These are phyloP conservation scores for Stenotaenia linearis DNA, from an alignment of 2,888 invertebrate species.

Conservation along the genomic window DNA sequence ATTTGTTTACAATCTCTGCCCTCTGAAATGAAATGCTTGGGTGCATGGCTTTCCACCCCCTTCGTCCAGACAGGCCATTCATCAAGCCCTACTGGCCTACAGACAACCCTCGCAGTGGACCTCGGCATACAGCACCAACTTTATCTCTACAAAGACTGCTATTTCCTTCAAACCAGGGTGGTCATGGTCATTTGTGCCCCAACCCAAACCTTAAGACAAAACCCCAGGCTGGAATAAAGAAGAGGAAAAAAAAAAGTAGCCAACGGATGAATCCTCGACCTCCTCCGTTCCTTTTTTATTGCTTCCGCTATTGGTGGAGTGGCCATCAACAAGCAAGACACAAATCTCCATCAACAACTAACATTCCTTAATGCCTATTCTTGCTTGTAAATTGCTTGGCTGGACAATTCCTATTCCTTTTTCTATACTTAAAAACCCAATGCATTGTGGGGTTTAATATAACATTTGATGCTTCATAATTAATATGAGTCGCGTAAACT, in stretches of 20 bases:
- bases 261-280: conserved; percentile 14
- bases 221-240: not conserved
- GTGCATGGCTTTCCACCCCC: conserved; percentile 26
- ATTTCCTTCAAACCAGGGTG: not conserved
- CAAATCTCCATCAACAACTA: conserved; percentile 16
- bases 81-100: conserved; percentile 14
- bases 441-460: no score
- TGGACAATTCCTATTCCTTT: not conserved
- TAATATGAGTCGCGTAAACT: no score
- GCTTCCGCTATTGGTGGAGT: conserved; percentile 24
- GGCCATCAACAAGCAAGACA: conserved; percentile 12
- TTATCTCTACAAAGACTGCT: not conserved
- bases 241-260: not conserved
- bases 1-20: conserved; percentile 24
- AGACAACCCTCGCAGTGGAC: conserved; percentile 3
- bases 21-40: conserved; percentile 24
- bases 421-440: no score
- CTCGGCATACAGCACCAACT: conserved; percentile 2
- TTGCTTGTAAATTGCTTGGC: not conserved
- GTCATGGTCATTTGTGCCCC: conserved; percentile 18
- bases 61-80: conserved; percentile 26
- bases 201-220: not conserved
- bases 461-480: no score
- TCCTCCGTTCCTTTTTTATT: not conserved
- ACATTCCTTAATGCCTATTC: not conserved